Conservation (phyloP, 1,140 invertebrate genomes). For the Hyposmocoma kahamanoa region DNA sequence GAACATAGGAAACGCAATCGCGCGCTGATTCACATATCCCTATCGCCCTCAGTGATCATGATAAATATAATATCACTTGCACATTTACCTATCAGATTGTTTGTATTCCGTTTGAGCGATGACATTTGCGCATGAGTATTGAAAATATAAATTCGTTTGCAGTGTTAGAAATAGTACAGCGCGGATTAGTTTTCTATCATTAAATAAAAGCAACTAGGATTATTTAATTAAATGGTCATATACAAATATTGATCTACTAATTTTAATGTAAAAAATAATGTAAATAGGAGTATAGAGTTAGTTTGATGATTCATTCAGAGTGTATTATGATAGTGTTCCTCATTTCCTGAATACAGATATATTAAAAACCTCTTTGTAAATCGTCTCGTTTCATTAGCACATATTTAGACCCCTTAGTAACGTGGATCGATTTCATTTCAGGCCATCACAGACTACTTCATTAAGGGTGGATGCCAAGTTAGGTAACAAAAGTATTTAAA, state of each 20-base stretch:
- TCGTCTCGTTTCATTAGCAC: conserved; percentile 22
- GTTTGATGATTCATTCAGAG: conserved; percentile 18
- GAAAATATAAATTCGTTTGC: too few relatives aligned
- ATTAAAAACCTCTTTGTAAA: conserved; percentile 33
- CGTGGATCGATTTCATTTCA: conserved; percentile 62
- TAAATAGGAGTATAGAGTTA: conserved; percentile 33
- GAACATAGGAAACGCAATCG: neutral
- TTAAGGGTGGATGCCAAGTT: conserved; percentile 54
- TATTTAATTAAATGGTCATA: neutral
- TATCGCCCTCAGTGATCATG: too few relatives aligned
- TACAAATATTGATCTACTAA: neutral
- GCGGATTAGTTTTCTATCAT: too few relatives aligned
- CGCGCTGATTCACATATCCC: neutral
- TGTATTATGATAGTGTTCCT: conserved; percentile 27
- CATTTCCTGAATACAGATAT: conserved; percentile 23
- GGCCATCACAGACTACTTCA: conserved; percentile 45
- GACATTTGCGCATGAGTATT: too few relatives aligned
- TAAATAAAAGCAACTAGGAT: neutral
- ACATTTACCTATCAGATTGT: too few relatives aligned
- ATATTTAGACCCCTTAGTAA: too few relatives aligned
- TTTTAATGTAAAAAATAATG: conserved; percentile 28
- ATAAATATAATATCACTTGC: too few relatives aligned
- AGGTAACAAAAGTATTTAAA: conserved; percentile 66
- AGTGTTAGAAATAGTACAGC: too few relatives aligned
- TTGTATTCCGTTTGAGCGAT: too few relatives aligned